Conservation (phyloP, 2,888 invertebrate species). For the Euclidia mi region DNA sequence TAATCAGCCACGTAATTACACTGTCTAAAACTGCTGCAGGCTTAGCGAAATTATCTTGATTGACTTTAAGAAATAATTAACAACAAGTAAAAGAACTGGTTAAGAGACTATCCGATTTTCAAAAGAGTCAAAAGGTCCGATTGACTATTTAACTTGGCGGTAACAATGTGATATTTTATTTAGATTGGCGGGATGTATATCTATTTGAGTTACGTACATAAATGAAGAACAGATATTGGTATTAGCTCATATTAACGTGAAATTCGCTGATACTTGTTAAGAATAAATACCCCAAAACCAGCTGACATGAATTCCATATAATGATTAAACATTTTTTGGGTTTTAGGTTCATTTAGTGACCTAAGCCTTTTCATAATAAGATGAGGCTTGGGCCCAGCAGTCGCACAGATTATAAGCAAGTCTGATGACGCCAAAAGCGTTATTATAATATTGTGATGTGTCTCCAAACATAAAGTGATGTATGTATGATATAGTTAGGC, state of each 20-base stretch:
- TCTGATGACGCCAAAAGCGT: no score
- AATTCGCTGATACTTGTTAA: no score
- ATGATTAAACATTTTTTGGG: background rate
- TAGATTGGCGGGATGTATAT: slow-evolving; percentile 12
- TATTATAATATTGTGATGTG: no score
- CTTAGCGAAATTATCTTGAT: slow-evolving; percentile 58
- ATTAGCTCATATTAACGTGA: no score
- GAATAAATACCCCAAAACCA: no score
- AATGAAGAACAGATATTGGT: no score
- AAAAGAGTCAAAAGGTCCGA: slow-evolving; percentile 19
- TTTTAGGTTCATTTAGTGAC: no score
- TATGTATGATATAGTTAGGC: no score
- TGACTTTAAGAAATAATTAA: slow-evolving; percentile 67
- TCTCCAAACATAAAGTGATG: no score
- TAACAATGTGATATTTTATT: slow-evolving; percentile 23
- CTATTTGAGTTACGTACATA: slow-evolving; percentile 21
- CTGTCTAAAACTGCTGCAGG: slow-evolving; percentile 55
- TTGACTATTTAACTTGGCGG: slow-evolving; percentile 13
- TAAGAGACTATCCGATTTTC: slow-evolving; percentile 31
- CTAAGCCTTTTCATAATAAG: no score
- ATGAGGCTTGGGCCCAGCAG: no score
- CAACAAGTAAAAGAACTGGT: slow-evolving; percentile 49
- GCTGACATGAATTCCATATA: background rate
- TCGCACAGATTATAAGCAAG: no score
- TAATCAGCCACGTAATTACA: slow-evolving; percentile 54